Percentiles rank a stretch among this genome's conserved stretches.
Conservation (phyloP, 2,888 invertebrate genomes). For the Abscondita cerata region DNA sequence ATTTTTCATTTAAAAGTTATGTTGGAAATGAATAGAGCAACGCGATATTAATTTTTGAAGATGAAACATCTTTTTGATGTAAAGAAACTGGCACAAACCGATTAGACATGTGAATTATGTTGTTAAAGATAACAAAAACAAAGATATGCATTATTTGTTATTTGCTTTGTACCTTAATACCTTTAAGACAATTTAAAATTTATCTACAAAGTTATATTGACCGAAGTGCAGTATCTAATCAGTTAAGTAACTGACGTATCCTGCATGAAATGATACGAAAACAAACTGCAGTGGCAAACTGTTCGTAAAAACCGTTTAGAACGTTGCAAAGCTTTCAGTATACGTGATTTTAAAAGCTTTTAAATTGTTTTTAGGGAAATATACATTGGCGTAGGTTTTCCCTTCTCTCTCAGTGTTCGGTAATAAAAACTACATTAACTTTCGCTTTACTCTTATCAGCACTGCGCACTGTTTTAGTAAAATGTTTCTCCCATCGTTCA, state of each 20-base stretch:
- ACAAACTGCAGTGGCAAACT: conserved; percentile 15
- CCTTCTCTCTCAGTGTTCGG: conserved; percentile 12
- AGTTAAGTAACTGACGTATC: conserved; percentile 23
- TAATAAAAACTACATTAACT: conserved; percentile 39
- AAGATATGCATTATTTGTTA: not conserved
- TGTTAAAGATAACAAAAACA: not conserved
- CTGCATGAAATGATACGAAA: conserved; percentile 5
- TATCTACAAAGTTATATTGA: conserved; percentile 14
- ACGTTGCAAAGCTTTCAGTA: conserved; percentile 8
- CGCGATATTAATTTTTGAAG: conserved; percentile 1
- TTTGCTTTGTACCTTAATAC: not conserved
- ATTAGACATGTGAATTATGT: not conserved
- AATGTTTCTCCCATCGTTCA: conserved; percentile 25
- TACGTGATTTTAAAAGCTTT: conserved; percentile 22
- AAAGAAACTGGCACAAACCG: not conserved
- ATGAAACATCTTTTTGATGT: not conserved
- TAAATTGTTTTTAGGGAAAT: conserved; percentile 23
- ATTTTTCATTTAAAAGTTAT: conserved; percentile 4
- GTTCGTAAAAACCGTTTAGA: conserved; percentile 5
- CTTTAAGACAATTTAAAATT: not conserved
- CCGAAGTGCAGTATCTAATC: conserved; percentile 24
- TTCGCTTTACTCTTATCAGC: conserved; percentile 33
- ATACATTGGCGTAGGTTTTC: conserved; percentile 9
- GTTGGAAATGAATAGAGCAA: not conserved
- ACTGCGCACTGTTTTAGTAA: conserved; percentile 23